These are phyloP conservation scores for Microdon myrmicae DNA, from an alignment of 2,888 invertebrate genomes.

Conservation along the genomic window DNA sequence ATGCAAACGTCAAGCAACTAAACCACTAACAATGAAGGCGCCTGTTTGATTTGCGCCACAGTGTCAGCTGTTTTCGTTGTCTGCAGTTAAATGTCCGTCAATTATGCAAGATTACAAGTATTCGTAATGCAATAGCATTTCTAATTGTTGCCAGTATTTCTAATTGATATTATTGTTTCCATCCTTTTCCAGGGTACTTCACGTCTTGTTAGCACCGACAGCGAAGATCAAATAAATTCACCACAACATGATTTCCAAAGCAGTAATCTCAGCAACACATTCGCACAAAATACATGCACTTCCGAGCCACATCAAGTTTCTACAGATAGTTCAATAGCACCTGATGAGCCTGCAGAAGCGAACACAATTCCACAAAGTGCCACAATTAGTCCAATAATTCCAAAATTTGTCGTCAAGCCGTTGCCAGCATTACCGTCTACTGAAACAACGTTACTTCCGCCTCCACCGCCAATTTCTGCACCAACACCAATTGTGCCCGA, in stretches of 20 bases:
- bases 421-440: constrained; percentile 15
- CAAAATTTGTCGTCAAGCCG: constrained; percentile 40
- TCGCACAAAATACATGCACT: constrained; percentile 24
- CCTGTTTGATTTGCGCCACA: too few species aligned
- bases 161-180: neutral
- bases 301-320: constrained; percentile 41
- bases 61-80: too few species aligned
- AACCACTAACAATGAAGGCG: too few species aligned
- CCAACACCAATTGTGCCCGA: constrained; percentile 57
- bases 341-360: constrained; percentile 58
- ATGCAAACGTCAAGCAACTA: too few species aligned
- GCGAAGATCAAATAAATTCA: constrained; percentile 72
- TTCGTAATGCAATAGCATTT: too few species aligned
- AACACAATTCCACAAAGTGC: constrained; percentile 53
- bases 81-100: too few species aligned
- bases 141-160: too few species aligned
- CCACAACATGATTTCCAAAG: constrained; percentile 61
- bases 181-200: constrained; percentile 69
- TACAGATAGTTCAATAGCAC: constrained; percentile 22
- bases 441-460: constrained; percentile 6
- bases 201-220: constrained; percentile 74
- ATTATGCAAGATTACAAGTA: too few species aligned
- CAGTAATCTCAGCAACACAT: constrained; percentile 62
- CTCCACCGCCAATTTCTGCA: constrained; percentile 15
- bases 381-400: constrained; percentile 40